Evolutionary conservation across 2,888 invertebrate species (phyloP), one percentile per base, ranked within the genome.

Genomic region (Harpagoxenus sublaevis): DNA sequence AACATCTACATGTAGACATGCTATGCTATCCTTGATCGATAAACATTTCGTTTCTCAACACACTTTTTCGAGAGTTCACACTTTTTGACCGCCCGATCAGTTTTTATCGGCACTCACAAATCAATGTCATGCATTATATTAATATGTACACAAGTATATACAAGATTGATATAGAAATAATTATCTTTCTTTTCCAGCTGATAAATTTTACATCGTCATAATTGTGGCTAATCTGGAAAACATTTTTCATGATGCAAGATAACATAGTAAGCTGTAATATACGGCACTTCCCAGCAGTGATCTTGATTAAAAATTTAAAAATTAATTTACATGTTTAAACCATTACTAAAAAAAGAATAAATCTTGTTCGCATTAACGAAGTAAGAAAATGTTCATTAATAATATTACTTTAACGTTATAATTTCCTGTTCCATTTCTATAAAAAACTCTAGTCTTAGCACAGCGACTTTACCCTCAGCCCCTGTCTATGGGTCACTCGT

Each of bases 131-230:
- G 79, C 79, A 81, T 48, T 60, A 48, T 39, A 12, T 28, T 8
- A 71, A 60, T 78, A 42, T 39, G 9, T 74, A 74, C 42, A 74
- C 15, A 75, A 75, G 31, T 81, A 73, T 81, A 42, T 45, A 79
- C 23, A 79, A 60, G 8, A 35, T 35, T 0, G 12, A 18, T 31
- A n/a, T 28, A 51, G 18, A 3, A 53, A 75, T 35, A 35, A 51
- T 57, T 23, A 42, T 57, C 2, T 57, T 42, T 57, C 23, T 18
- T 35, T 57, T 31, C 42, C n/a, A 10, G 3, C 42, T 57, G 28
- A 73, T 3, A 0, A 73, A 42, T 57, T 73, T 57, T 45, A 31
- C 1, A 6, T 45, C 15, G 15, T 53, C 28, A 39, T 42, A 71
- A 71, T 53, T n/a, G 10, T n/a, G 10, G 4, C 9, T 35, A 73